Evolutionary conservation across 2,888 invertebrate genomes (phyloP).

Genomic region (Polia nebulosa): DNA sequence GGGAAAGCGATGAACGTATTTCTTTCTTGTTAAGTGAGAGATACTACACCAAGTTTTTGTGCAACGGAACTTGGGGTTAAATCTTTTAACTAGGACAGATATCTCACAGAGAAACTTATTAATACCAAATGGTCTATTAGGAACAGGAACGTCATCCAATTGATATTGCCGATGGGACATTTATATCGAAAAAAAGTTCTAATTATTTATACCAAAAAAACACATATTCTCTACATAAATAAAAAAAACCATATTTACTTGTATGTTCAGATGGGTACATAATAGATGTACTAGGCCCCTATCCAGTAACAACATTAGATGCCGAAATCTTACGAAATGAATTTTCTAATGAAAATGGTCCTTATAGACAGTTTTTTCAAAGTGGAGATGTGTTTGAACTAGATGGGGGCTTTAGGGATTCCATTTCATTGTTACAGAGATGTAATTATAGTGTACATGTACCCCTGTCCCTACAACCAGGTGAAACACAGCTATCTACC

Average conservation of each 20-base stretch:
- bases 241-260: slow-evolving; percentile 10
- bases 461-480: background rate
- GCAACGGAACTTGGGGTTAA: background rate
- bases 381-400: background rate
- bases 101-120: slow-evolving; percentile 12
- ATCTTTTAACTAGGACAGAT: background rate
- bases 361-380: slow-evolving; percentile 5
- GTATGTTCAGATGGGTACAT: slow-evolving; percentile 7
- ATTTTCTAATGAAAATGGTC: slow-evolving; percentile 7
- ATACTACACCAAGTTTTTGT: slow-evolving; percentile 4
- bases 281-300: too few species aligned
- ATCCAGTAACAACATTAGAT: slow-evolving; percentile 1
- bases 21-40: slow-evolving; percentile 1
- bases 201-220: too few species aligned
- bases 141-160: slow-evolving; percentile 5
- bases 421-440: slow-evolving; percentile 7
- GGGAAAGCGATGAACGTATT: background rate
- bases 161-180: background rate
- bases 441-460: slow-evolving; percentile 9
- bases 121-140: slow-evolving; percentile 8
- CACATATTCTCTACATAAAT: too few species aligned
- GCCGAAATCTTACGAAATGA: slow-evolving; percentile 1
- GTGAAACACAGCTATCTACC: slow-evolving; percentile 1
- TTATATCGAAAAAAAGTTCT: too few species aligned
- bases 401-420: background rate